Evolutionary conservation across 2,113 vertebrate species (phyloP), one percentile per base, ranked within the genome.

Genomic region (Siniperca knerii): DNA sequence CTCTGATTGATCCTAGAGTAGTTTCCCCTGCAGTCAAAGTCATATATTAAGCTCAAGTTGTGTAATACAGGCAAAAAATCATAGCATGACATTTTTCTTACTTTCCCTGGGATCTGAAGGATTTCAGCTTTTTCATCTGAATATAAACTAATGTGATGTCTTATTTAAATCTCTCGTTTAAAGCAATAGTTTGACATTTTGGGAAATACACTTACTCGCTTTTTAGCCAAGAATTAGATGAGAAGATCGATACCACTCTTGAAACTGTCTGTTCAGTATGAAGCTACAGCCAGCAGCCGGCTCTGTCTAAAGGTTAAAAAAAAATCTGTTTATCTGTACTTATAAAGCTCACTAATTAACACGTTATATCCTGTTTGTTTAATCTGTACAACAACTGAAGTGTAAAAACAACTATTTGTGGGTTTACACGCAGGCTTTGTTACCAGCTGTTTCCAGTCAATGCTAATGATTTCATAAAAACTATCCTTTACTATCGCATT

Each of bases 1-100:
- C 64, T 67, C 12, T 29, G 60, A 84, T 50, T 75, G 71, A 86
- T 40, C 52, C 44, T 40, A 52, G 42, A 83, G 57, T 60, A 37
- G 16, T 48, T 85, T 35, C 65, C 67, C 55, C 66, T 2, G 2
- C 33, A 82, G 72, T 68, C 15, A 77, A 64, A 79, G 50, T 20
- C 20, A 66, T 11, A 75, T 60, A 16, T 29, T 65, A 29, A 18
- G 40, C 25, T 20, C 6, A 35, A 9, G 13, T 44, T 29, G 48
- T 35, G 42, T 70, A n/a, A 54, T 9, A 37, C 42, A 35, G 33
- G 13, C 13, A 3, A 68, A 83, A 69, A 54, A 81, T 55, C 58
- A n/a, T 23, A 50, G 12, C 5, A 23, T 42, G 2, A 67, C 6
- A 25, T 20, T 42, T 50, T 48, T 77, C 48, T 57, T 65, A 55